Percentiles rank a stretch among this genome's conserved stretches.
Evolutionary conservation across 1,140 invertebrate genomes (phyloP).

Genomic region (Colletes latitarsis): DNA sequence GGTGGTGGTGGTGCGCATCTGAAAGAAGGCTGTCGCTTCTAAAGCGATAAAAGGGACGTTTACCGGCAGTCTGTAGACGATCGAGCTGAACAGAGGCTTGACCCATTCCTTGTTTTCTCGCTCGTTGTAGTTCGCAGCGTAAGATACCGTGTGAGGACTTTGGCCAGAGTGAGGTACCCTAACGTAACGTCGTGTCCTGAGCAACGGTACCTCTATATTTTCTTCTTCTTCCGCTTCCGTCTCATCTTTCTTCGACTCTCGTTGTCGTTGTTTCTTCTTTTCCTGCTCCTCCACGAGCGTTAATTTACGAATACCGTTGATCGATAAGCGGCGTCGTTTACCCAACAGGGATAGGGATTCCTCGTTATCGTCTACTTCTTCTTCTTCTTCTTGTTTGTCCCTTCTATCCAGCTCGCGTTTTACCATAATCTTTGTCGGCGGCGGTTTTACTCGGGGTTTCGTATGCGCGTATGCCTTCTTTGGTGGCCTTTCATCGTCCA

Average conservation of each 20-base stretch:
- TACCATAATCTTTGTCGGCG: slow-evolving; percentile 68
- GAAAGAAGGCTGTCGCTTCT: no score
- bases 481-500: slow-evolving; percentile 63
- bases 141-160: slow-evolving; percentile 89
- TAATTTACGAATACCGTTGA: slow-evolving; percentile 17
- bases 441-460: slow-evolving; percentile 65
- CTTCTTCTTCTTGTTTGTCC: not conserved
- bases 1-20: no score
- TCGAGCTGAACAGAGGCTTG: slow-evolving; percentile 95
- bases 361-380: not conserved
- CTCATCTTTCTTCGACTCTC: slow-evolving; percentile 10
- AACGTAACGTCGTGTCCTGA: slow-evolving; percentile 56
- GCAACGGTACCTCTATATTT: slow-evolving; percentile 28
- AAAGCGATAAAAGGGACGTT: not conserved
- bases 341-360: no score
- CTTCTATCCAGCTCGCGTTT: slow-evolving; percentile 54
- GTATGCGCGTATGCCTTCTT: slow-evolving; percentile 67
- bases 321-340: not conserved
- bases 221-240: slow-evolving; percentile 44
- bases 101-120: slow-evolving; percentile 89
- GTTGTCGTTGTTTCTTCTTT: slow-evolving; percentile 43
- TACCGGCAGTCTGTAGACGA: slow-evolving; percentile 90
- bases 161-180: slow-evolving; percentile 80
- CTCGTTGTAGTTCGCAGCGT: slow-evolving; percentile 92
- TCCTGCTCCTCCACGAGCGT: slow-evolving; percentile 32